Percentiles rank a stretch among this genome's conserved stretches.
These are phyloP conservation scores for Lampris megalopsis DNA, from an alignment of 2,113 vertebrate genomes.

Conservation along the genomic window DNA sequence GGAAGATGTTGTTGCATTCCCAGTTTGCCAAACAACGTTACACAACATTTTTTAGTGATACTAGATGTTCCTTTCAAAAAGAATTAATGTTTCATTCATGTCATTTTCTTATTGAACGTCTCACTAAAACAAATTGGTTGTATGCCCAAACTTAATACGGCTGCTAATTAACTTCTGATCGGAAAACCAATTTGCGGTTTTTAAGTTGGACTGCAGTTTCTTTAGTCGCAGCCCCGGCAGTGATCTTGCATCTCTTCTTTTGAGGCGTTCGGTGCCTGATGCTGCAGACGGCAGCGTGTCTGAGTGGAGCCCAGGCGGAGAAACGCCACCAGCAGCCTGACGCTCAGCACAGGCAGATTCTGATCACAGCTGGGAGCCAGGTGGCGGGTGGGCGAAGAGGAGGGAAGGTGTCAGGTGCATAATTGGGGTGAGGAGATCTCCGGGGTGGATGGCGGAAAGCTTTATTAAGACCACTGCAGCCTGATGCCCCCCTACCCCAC, in stretches of 20 bases:
- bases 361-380: constrained; percentile 51
- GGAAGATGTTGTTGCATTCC: too few relatives aligned
- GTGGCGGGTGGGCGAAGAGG: constrained; percentile 6
- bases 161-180: too few relatives aligned
- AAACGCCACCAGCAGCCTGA: constrained; percentile 42
- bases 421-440: constrained; percentile 83
- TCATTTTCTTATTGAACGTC: too few relatives aligned
- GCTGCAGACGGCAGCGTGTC: constrained; percentile 25
- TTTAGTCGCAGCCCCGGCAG: neutral
- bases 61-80: too few relatives aligned
- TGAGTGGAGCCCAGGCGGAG: constrained; percentile 12
- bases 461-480: constrained; percentile 79
- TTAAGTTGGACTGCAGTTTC: too few relatives aligned
- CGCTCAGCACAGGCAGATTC: constrained; percentile 36
- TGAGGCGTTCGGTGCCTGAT: constrained; percentile 9
- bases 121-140: too few relatives aligned
- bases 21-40: too few relatives aligned
- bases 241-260: constrained; percentile 20
- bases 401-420: constrained; percentile 73
- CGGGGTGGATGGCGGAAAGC: constrained; percentile 70
- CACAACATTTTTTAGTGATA: too few relatives aligned
- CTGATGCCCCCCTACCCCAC: constrained; percentile 57
- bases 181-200: too few relatives aligned
- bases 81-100: too few relatives aligned
- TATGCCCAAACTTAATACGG: too few relatives aligned